Conservation (phyloP, 2,113 vertebrate genomes). For the Enhydra lutris region DNA sequence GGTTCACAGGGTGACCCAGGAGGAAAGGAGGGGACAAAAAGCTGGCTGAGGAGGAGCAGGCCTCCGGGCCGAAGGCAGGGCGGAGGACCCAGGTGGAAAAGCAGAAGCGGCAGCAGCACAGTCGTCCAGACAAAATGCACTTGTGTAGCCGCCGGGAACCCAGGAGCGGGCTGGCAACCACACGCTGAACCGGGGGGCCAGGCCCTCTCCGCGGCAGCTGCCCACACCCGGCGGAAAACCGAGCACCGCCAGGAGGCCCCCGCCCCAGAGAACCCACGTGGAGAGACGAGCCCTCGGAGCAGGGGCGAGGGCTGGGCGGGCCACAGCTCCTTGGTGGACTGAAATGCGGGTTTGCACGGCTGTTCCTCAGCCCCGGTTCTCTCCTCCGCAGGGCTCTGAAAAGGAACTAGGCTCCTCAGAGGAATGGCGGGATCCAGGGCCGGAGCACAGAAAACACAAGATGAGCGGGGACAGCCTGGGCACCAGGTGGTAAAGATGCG, state of each 20-base stretch:
- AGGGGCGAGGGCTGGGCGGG: neutral
- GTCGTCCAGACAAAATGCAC: neutral
- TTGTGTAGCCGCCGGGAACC: neutral
- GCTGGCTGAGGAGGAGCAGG: neutral
- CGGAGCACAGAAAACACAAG: neutral
- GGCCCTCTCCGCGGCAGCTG: neutral
- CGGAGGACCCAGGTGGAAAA: neutral
- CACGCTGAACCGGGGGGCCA: neutral
- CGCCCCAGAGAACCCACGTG: neutral
- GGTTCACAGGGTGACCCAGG: neutral
- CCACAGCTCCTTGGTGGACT: neutral
- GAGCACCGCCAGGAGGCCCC: neutral
- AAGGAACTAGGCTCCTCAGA: neutral
- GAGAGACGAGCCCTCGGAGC: neutral
- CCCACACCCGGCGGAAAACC: neutral
- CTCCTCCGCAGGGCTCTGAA: neutral
- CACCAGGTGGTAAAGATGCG: neutral
- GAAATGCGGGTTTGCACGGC: neutral
- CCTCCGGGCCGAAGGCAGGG: neutral
- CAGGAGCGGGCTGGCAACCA: accelerated
- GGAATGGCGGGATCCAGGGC: neutral
- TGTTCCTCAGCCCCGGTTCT: accelerated
- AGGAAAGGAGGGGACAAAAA: neutral
- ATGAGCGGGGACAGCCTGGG: accelerated
- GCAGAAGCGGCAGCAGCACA: neutral